Evolutionary conservation across 2,113 vertebrate species (phyloP).

Genomic region (Eublepharis macularius): DNA sequence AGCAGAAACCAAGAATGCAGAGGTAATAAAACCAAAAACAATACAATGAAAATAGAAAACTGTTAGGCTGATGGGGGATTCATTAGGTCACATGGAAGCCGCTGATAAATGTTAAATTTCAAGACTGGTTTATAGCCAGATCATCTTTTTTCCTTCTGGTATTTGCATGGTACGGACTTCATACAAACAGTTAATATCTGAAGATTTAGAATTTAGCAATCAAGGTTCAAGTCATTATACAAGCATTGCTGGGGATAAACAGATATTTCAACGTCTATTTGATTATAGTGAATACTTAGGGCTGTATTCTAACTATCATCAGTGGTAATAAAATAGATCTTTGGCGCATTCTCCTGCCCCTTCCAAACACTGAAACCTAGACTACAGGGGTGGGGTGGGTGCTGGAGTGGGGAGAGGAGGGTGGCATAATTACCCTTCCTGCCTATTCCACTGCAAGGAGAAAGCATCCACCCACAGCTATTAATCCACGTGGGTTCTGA

Average conservation of each 20-base stretch:
- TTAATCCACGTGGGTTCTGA: too few relatives aligned
- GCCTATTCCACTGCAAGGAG: too few relatives aligned
- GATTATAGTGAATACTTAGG: not conserved
- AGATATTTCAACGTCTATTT: too few relatives aligned
- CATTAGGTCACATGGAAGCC: not conserved
- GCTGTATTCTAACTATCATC: too few relatives aligned
- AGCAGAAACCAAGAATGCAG: not conserved
- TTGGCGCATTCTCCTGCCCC: too few relatives aligned
- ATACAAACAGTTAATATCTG: not conserved
- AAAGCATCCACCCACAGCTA: too few relatives aligned
- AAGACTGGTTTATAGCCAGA: not conserved
- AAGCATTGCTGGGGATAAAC: not conserved
- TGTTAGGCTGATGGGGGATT: not conserved
- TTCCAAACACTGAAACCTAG: too few relatives aligned
- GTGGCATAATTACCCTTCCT: too few relatives aligned
- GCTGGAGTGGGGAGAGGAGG: too few relatives aligned
- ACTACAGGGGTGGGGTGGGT: too few relatives aligned
- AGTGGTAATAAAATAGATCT: too few relatives aligned
- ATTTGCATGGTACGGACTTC: not conserved
- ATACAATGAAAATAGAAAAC: not conserved
- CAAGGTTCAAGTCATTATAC: not conserved
- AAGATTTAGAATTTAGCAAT: not conserved
- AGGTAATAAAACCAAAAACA: not conserved
- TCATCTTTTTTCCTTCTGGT: not conserved
- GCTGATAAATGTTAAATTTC: not conserved